phyloP scores from a whole-genome alignment of 2,888 invertebrate species.

The Gisinianus flammeolus region DNA sequence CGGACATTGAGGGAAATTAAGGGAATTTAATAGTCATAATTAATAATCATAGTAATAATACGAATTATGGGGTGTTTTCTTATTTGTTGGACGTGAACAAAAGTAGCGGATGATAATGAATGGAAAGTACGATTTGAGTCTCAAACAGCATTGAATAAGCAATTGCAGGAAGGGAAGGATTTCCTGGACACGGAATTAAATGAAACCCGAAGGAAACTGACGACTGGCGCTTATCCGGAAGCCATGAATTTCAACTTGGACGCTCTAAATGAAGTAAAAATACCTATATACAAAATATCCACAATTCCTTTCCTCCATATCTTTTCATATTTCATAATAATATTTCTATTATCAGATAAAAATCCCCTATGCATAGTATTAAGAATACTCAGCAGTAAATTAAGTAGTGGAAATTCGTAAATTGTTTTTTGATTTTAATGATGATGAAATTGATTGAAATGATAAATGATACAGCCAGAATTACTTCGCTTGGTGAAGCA shows the following conservation, averaged over 20 bases:
- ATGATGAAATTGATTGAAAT: neutral
- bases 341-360: neutral
- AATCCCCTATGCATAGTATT: neutral
- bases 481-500: conserved; percentile 61
- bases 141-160: conserved; percentile 56
- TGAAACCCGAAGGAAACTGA: conserved; percentile 60
- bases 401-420: neutral
- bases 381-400: conserved; percentile 25
- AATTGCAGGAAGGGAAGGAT: conserved; percentile 59
- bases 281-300: too few relatives aligned
- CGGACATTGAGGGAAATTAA: too few relatives aligned
- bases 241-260: conserved; percentile 53
- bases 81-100: neutral
- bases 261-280: conserved; percentile 49
- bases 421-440: neutral
- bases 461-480: conserved; percentile 54
- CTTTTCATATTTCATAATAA: neutral
- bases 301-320: too few relatives aligned
- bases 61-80: too few relatives aligned
- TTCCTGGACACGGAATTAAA: conserved; percentile 60
- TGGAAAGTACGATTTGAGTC: conserved; percentile 63
- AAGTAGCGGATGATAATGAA: conserved; percentile 56
- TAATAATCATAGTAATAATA: neutral
- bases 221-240: conserved; percentile 48
- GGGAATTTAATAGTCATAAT: too few relatives aligned